phyloP scores from a whole-genome alignment of 1,140 invertebrate species.

The Magallana angulata region DNA sequence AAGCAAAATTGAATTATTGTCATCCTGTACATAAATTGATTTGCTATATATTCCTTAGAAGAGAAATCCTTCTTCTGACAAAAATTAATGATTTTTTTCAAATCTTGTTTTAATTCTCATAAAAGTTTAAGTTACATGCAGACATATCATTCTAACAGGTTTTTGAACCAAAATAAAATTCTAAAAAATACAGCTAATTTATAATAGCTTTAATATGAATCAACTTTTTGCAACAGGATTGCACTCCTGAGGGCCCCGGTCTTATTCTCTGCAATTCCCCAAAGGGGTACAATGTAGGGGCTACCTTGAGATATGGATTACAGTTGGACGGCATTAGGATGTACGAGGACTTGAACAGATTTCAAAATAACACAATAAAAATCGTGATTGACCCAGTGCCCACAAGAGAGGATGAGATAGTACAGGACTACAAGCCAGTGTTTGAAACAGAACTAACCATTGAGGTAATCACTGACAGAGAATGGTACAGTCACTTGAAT shows the following conservation, averaged over 20 bases:
- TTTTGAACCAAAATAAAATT: too few relatives aligned
- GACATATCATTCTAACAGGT: too few relatives aligned
- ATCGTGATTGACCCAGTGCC: neutral
- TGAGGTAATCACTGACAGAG: neutral
- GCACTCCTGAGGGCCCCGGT: neutral
- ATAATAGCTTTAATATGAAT: too few relatives aligned
- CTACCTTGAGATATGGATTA: neutral
- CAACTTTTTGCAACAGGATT: neutral
- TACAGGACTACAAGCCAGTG: neutral
- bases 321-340: neutral
- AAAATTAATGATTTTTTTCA: too few relatives aligned
- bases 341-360: neutral
- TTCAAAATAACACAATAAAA: neutral
- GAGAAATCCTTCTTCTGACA: too few relatives aligned
- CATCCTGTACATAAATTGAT: too few relatives aligned
- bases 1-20: too few relatives aligned
- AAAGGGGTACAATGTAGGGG: neutral
- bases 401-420: neutral
- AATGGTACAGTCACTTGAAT: too few relatives aligned
- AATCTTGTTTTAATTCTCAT: too few relatives aligned
- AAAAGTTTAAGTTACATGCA: too few relatives aligned
- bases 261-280: neutral
- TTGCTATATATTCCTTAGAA: too few relatives aligned
- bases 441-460: neutral
- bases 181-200: too few relatives aligned